Base-by-base conservation (phyloP, 2,888 invertebrate genomes). In the Campaea margaritaria region DNA sequence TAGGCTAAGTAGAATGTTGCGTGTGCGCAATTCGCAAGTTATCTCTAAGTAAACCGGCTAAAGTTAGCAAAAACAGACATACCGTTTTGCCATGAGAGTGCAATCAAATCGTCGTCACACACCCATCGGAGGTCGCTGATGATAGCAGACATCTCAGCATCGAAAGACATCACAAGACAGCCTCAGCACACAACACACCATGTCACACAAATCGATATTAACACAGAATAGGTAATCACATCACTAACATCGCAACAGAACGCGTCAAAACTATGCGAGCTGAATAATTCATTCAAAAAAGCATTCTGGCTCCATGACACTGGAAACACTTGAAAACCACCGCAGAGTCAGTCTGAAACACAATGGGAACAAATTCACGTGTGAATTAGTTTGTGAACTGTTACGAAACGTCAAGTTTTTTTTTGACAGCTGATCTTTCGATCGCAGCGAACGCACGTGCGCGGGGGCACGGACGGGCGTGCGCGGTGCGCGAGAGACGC, bases 21-120 rank as follows among this genome's bases (percentile, higher is more conserved):
- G 44, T 13, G 44, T 13, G 38, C 16, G 15, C 45, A 31, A 48
- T 10, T 41, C 11, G n/a, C 27, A 50, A 42, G 41, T 31, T 41
- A 50, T 42, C 31, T 42, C 50, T 39, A 49, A 41, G 42, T 14
- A 49, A 51, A 21, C 51, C 43, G 43, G 51, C 50, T 42, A 15
- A 38, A 14, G 27, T 49, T 31, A 31, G 31, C 31, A 31, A 50
- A 50, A 28, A 31, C 14, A 64, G 55, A 84, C 84, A 70, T 84
- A 92, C 91, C 91, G 86, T 91, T 91, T 90, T 92, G 91, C 85
- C 90, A 85, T 70, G 91, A 85, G 82, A 91, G 84, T 72, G 91
- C 91, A 74, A 91, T 88, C 71, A 90, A 79, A 83, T 92, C 91
- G 74, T 91, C 91, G 79, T 89, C 90, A 81, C 86, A 87, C 79